Evolutionary conservation across 2,888 invertebrate genomes (phyloP).

Genomic region (Melanchra persicariae): DNA sequence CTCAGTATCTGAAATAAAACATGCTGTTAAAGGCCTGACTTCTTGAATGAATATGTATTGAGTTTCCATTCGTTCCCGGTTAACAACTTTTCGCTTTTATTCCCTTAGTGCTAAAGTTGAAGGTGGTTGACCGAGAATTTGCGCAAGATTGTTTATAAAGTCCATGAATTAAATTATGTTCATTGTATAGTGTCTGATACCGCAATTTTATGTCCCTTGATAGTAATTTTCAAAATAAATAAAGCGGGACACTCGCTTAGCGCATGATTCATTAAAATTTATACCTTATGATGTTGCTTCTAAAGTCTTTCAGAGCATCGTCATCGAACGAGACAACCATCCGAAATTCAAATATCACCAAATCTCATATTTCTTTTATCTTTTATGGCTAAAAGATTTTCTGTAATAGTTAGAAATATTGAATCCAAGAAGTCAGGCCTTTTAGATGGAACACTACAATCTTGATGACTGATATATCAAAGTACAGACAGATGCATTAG

Average conservation of each 20-base stretch:
- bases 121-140: not conserved
- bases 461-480: constrained; percentile 22
- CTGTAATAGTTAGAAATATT: not conserved
- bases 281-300: fast-evolving
- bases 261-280: not conserved
- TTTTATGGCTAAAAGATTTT: too few species aligned
- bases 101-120: not conserved
- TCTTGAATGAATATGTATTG: constrained; percentile 3
- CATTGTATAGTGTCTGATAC: not conserved
- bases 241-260: not conserved
- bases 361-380: not conserved
- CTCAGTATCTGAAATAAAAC: constrained; percentile 34
- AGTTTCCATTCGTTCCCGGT: too few species aligned
- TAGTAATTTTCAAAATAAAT: not conserved
- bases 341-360: not conserved
- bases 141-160: not conserved
- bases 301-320: not conserved
- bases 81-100: not conserved
- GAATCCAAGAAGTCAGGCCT: constrained; percentile 34
- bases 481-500: constrained; percentile 4
- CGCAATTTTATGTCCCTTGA: not conserved
- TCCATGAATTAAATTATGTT: too few species aligned
- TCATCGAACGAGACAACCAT: not conserved
- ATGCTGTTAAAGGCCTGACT: constrained; percentile 28
- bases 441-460: constrained; percentile 15